Conservation (phyloP, 2,888 invertebrate species). For the Agonopterix subpropinquella region DNA sequence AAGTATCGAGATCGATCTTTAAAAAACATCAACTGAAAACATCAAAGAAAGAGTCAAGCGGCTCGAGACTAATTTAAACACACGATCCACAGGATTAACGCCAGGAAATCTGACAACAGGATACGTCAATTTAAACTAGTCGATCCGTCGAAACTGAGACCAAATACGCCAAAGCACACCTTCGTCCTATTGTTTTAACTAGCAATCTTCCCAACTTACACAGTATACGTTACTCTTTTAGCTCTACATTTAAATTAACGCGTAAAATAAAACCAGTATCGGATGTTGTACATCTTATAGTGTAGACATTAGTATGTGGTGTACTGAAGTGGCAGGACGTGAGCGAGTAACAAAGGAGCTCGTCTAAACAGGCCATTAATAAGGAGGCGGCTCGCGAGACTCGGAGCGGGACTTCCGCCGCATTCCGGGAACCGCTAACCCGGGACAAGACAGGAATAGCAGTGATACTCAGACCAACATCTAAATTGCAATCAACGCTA, state of each 20-base stretch:
- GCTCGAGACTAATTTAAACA: constrained; percentile 54
- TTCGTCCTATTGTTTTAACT: constrained; percentile 32
- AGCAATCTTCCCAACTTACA: constrained; percentile 16
- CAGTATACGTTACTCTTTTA: constrained; percentile 29
- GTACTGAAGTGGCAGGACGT: constrained; percentile 58
- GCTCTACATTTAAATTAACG: constrained; percentile 8
- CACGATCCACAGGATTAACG: constrained; percentile 54
- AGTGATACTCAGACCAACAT: constrained; percentile 1
- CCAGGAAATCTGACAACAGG: constrained; percentile 67
- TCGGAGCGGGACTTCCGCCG: constrained; percentile 64
- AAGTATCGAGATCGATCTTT: constrained; percentile 11
- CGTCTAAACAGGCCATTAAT: constrained; percentile 73
- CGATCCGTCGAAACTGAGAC: constrained; percentile 55
- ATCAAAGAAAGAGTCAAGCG: constrained; percentile 42
- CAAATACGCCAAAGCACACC: constrained; percentile 37
- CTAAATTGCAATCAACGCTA: not conserved
- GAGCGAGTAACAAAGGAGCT: constrained; percentile 69
- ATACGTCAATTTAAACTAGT: constrained; percentile 68
- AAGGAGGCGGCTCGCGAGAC: constrained; percentile 64
- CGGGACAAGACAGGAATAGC: constrained; percentile 69
- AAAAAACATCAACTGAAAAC: constrained; percentile 40
- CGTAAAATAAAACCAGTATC: constrained; percentile 18
- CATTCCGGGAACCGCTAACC: constrained; percentile 64
- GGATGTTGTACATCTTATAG: constrained; percentile 21
- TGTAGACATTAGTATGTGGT: constrained; percentile 25